A percentile compares a stretch with the other conserved stretches of the same genome.
phyloP scores from a whole-genome alignment of 2,888 invertebrate species.

The Dasypolia templi region DNA sequence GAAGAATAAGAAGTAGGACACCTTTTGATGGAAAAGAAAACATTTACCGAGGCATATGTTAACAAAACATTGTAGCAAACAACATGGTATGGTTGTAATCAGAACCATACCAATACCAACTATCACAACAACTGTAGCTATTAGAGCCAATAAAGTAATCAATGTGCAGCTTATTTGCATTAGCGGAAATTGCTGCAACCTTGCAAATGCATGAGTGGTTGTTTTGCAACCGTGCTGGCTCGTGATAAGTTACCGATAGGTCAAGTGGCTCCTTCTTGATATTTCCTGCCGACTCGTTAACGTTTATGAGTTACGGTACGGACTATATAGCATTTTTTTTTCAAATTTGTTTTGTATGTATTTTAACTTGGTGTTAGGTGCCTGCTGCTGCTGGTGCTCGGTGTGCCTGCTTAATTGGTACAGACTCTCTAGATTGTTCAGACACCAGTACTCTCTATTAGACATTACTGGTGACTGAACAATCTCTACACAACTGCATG shows the following conservation, averaged over 20 bases:
- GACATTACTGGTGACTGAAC: no score
- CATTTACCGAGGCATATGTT: background rate
- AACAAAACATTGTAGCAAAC: background rate
- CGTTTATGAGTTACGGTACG: constrained; percentile 24
- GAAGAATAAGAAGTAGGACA: background rate
- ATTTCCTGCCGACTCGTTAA: constrained; percentile 52
- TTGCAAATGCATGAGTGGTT: constrained; percentile 65
- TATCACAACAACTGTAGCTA: constrained; percentile 32
- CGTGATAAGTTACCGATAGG: constrained; percentile 60
- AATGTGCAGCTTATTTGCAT: constrained; percentile 64
- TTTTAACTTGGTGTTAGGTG: no score
- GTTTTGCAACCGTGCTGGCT: constrained; percentile 50
- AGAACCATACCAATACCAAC: constrained; percentile 13
- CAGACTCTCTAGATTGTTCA: no score
- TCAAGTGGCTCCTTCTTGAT: constrained; percentile 58
- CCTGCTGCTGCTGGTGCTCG: no score
- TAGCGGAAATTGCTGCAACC: constrained; percentile 69
- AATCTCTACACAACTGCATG: background rate
- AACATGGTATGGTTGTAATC: constrained; percentile 9
- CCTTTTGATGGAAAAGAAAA: background rate
- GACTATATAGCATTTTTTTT: constrained; percentile 3
- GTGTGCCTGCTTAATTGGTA: no score
- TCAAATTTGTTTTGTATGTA: no score
- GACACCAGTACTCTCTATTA: no score
- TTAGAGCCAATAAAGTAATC: constrained; percentile 61